A percentile compares a stretch with the other conserved stretches of the same genome.
Evolutionary conservation across 2,113 vertebrate genomes (phyloP).

Genomic region (Zapus hudsonius): DNA sequence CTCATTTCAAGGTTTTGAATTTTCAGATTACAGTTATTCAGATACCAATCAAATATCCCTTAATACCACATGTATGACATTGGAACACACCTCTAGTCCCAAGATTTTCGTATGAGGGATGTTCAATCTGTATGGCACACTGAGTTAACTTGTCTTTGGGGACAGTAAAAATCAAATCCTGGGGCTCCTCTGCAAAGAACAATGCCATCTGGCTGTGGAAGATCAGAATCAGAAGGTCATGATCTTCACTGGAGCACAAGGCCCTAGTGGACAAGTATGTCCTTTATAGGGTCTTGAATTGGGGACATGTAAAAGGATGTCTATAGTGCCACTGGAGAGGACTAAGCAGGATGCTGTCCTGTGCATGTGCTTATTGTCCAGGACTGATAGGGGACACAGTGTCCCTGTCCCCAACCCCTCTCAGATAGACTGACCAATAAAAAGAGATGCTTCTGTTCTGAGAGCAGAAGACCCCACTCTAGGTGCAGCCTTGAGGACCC

Average conservation of each 20-base stretch:
- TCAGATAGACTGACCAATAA: not conserved
- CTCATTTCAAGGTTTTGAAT: no score
- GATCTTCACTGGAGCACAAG: not conserved
- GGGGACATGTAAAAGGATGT: no score
- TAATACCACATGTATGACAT: not conserved
- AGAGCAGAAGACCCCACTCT: not conserved
- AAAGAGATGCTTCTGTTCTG: not conserved
- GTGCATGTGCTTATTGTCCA: not conserved
- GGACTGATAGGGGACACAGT: no score
- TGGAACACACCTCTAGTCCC: not conserved
- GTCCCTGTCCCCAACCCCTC: not conserved
- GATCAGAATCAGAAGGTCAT: not conserved
- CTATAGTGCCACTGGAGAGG: not conserved
- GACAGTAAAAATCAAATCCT: not conserved
- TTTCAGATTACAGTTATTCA: not conserved
- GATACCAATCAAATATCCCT: not conserved
- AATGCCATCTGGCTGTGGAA: not conserved
- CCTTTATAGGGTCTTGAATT: not conserved
- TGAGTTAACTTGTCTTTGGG: not conserved
- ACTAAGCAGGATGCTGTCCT: not conserved
- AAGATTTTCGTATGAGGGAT: not conserved
- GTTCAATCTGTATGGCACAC: not conserved
- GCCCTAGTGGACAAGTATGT: not conserved
- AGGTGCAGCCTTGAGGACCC: not conserved
- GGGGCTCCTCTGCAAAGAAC: not conserved